phyloP scores from a whole-genome alignment of 2,888 invertebrate genomes.

The Phengaris arion region DNA sequence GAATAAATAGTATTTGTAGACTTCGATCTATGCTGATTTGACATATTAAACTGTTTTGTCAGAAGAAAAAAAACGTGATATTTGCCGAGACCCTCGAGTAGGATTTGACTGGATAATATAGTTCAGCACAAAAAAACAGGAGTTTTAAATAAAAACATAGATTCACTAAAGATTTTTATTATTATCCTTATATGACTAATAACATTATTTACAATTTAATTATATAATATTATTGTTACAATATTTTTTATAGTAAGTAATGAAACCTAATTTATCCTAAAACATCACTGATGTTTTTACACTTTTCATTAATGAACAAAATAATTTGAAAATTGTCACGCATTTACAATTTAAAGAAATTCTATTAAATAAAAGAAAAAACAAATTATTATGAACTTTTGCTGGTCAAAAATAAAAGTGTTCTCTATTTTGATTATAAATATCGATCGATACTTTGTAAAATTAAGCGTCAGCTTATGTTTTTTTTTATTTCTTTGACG shows the following conservation, averaged over 20 bases:
- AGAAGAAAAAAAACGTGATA: too few relatives aligned
- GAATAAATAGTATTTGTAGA: too few relatives aligned
- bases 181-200: conserved; percentile 73
- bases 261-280: conserved; percentile 37
- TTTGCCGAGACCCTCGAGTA: too few relatives aligned
- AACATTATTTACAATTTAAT: conserved; percentile 72
- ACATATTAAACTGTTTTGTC: too few relatives aligned
- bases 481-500: background rate
- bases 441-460: too few relatives aligned
- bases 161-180: conserved; percentile 76
- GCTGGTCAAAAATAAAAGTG: too few relatives aligned
- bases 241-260: conserved; percentile 45
- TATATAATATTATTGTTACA: conserved; percentile 54
- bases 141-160: conserved; percentile 40
- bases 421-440: too few relatives aligned
- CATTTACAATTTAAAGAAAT: conserved; percentile 22
- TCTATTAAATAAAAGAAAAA: background rate
- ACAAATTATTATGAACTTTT: background rate
- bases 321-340: conserved; percentile 36
- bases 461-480: background rate
- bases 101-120: too few relatives aligned
- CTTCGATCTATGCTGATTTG: too few relatives aligned
- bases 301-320: conserved; percentile 33
- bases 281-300: conserved; percentile 36
- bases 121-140: background rate